Base-by-base conservation (phyloP, 2,888 invertebrate species). In the Choreutis nemorana region DNA sequence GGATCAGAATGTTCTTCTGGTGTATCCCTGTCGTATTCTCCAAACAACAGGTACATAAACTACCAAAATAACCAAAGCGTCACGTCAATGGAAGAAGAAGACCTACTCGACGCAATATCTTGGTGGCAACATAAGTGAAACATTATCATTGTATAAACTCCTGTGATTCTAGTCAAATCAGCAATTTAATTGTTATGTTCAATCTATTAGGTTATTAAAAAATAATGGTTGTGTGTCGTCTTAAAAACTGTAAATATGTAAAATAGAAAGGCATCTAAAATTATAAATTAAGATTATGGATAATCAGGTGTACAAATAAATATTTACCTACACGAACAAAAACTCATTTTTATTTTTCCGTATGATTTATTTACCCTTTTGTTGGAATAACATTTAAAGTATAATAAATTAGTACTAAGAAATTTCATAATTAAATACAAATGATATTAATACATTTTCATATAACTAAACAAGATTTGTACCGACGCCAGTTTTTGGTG, bases 1-100 rank as follows among this genome's bases (percentile, higher is more conserved):
- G 86, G 86, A 8, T 89, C 89, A 1, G 80, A 79, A 30, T 83
- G 85, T 23, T 88, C 88, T 3, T 81, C 83, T 3, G 81, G 82
- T 11, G 71, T 82, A 7, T 71, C 73, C 1, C 67, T 73, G 33
- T 71, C 52, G 4, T 62, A 65, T 44, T 70, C 67, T 3, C 35
- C 55, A n/a, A 45, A 5, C 8, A 46, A 53, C 23, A 49, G 54
- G 10, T 63, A 45, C 22, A 46, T 52, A 6, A 51, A 46, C 33
- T 50, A 48, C 26, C 52, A 55, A 44, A 55, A 67, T 1, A 59
- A 70, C 30, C 68, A 75, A 24, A 67, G 79, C 40, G 68, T 77
- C 35, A 87, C 84, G 40, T 84, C 89, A 10, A 87, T 89, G 68
- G 90, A 90, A 47, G 91, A 92, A 54, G 91, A 92, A 40, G 92